Evolutionary conservation across 2,797 vertebrate genomes (phyloP).

Genomic region (Rhabdophis nuchalis): DNA sequence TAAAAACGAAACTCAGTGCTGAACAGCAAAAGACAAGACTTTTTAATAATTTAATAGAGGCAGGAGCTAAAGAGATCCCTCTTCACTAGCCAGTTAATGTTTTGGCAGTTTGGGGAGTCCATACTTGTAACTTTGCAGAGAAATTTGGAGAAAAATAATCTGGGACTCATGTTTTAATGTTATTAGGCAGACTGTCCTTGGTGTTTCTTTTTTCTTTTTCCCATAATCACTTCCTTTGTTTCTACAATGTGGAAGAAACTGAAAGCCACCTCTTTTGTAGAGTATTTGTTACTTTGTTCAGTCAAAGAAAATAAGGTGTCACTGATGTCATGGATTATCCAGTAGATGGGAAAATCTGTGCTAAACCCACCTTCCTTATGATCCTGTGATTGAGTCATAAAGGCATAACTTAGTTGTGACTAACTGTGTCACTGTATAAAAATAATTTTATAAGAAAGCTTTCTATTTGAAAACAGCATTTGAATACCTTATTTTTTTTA

Average conservation of each 20-base stretch:
- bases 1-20: neutral
- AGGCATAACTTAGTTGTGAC: neutral
- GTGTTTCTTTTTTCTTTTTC: neutral
- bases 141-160: neutral
- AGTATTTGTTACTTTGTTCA: neutral
- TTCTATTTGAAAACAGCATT: neutral
- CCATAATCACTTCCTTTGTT: neutral
- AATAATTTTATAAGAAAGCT: neutral
- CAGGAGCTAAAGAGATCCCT: neutral
- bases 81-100: neutral
- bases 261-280: neutral
- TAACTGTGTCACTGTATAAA: neutral
- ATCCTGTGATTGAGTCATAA: neutral
- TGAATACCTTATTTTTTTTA: neutral
- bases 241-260: neutral
- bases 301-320: neutral
- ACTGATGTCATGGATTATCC: neutral
- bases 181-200: neutral
- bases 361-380: neutral
- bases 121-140: neutral
- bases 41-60: neutral
- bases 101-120: neutral
- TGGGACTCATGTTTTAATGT: neutral
- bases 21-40: neutral
- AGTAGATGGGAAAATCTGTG: neutral